These are phyloP conservation scores for Brienomyrus longianalis DNA, from an alignment of 2,113 vertebrate species.

Conservation along the genomic window DNA sequence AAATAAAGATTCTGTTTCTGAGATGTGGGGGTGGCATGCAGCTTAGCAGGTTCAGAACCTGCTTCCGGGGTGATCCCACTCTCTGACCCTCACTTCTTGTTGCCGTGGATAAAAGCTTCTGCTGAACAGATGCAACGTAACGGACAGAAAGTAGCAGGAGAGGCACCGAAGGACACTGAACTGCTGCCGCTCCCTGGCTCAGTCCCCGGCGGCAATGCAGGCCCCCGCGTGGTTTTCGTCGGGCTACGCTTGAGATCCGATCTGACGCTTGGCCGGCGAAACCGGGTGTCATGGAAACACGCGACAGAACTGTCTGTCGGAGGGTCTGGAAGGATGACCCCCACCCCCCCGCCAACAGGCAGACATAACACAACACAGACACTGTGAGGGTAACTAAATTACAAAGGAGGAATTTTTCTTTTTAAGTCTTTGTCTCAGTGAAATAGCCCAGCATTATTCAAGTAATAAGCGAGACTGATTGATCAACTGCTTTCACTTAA, in stretches of 20 bases:
- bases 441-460: background rate
- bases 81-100: background rate
- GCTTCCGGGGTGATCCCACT: background rate
- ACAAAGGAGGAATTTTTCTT: background rate
- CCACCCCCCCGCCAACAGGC: background rate
- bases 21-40: background rate
- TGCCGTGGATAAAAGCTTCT: background rate
- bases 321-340: background rate
- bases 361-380: constrained; percentile 1
- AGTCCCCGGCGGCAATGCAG: background rate
- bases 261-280: background rate
- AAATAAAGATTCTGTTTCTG: background rate
- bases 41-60: background rate
- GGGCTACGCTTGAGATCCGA: background rate
- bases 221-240: background rate
- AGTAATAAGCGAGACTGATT: background rate
- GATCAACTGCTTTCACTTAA: background rate
- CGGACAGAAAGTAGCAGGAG: background rate
- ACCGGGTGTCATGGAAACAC: background rate
- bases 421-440: background rate
- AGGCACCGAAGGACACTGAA: background rate
- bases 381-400: constrained; percentile 1
- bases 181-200: background rate
- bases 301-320: background rate
- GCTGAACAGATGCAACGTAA: background rate